Base-by-base conservation (phyloP, 92 coral and sea anemone genomes). In the Heliopora coerulea region DNA sequence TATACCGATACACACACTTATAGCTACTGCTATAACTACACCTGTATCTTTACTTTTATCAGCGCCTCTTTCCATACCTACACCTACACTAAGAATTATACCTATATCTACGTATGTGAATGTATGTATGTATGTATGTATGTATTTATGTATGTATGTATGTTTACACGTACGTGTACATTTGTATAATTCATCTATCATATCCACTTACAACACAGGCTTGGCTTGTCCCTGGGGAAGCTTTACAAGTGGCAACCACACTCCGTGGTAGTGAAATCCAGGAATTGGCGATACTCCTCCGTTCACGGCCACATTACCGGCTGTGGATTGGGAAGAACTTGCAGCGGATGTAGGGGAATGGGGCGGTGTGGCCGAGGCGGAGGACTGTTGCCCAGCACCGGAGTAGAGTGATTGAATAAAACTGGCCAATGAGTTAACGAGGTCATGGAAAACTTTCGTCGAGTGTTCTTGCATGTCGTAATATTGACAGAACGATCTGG, bases 391-490 rank as follows among this genome's bases (percentile, higher is more conserved):
- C 14, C 88, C 91, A 78, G 89, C 86, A 15, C 78, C 82, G 54
- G 84, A 78, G 82, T 90, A 90, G 12, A 91, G 62, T 19, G 96
- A 86, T 56, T 88, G 98, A 61, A 87, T 82, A 46, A 93, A 93
- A 74, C 98, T 93, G 12, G 98, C 85, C 64, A 93, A 75, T 13
- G 98, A 96, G 83, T 93, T 93, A 83, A 93, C 86, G 73, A 93
- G 88, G 44, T 87, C 96, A 65, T 93, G 96, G 74, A 93, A 93
- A 41, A 93, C 91, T 80, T 91, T 90, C 19, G 98, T 93, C 0
- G 98, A 93, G 54, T 93, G 98, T 46, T 93, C 98, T 74, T 93
- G 98, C 98, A 93, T 93, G 86, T 93, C 98, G 11, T 93, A 93
- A 59, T 87, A 93, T 78, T 90, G 93, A 34, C 96, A 89, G 60